These are phyloP conservation scores for Rhagium mordax DNA, from an alignment of 2,888 invertebrate species.

Conservation along the genomic window DNA sequence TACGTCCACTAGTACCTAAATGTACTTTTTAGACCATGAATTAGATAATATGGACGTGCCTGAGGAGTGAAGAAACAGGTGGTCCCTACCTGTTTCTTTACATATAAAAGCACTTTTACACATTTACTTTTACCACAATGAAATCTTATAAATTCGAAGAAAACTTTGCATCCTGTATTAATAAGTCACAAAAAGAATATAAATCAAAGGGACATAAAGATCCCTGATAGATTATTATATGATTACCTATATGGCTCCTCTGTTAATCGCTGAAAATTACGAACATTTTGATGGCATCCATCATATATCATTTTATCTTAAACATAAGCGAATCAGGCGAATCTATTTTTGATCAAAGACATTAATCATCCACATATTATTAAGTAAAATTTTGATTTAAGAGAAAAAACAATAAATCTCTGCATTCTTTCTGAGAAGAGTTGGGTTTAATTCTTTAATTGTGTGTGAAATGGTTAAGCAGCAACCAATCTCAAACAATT, in stretches of 20 bases:
- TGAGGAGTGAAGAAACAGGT: too few species aligned
- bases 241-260: neutral
- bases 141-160: too few species aligned
- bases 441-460: conserved; percentile 27
- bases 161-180: too few species aligned
- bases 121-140: too few species aligned
- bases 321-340: conserved; percentile 1
- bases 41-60: too few species aligned
- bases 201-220: too few species aligned
- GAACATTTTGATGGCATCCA: neutral
- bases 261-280: neutral
- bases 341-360: conserved; percentile 14
- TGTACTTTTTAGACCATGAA: too few species aligned
- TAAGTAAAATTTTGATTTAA: conserved; percentile 28
- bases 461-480: conserved; percentile 30
- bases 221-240: too few species aligned
- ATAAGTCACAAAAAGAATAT: too few species aligned
- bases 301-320: conserved; percentile 15
- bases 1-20: too few species aligned
- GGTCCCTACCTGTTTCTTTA: too few species aligned
- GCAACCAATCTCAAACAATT: conserved; percentile 35
- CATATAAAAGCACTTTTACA: too few species aligned
- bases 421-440: conserved; percentile 27
- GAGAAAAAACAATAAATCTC: conserved; percentile 27
- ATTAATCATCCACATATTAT: conserved; percentile 31